phyloP scores from a whole-genome alignment of 2,888 invertebrate genomes.

The Drosophila putrida region DNA sequence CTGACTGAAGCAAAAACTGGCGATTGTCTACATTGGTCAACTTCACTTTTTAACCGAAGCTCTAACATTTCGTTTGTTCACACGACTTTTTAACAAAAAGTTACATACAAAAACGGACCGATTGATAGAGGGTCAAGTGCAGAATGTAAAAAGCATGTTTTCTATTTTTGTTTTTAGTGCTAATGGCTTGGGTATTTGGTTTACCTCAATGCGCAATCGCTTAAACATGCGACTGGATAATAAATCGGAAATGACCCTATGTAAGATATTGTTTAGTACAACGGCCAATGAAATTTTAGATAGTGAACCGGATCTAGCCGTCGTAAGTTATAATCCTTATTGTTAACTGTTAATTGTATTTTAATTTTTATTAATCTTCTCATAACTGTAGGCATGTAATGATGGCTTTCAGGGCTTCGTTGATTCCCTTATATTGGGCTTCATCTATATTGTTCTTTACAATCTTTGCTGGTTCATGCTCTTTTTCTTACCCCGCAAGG shows the following conservation, averaged over 20 bases:
- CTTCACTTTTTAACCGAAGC: too few relatives aligned
- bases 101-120: too few relatives aligned
- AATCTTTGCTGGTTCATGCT: constrained; percentile 54
- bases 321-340: constrained; percentile 26
- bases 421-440: constrained; percentile 63
- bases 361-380: neutral
- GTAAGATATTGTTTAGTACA: constrained; percentile 34
- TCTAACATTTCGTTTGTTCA: too few relatives aligned
- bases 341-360: neutral
- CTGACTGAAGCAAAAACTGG: too few relatives aligned
- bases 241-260: constrained; percentile 40
- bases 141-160: too few relatives aligned
- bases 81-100: too few relatives aligned
- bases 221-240: constrained; percentile 48
- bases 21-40: too few relatives aligned
- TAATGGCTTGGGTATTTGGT: constrained; percentile 71
- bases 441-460: constrained; percentile 48
- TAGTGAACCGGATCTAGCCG: constrained; percentile 38
- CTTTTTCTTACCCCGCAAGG: constrained; percentile 46
- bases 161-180: constrained; percentile 28
- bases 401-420: constrained; percentile 51
- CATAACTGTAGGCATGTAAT: constrained; percentile 49
- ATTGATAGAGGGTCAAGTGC: too few relatives aligned
- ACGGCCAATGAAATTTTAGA: constrained; percentile 20
- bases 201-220: constrained; percentile 63